phyloP scores from a whole-genome alignment of 1,140 invertebrate genomes.

The Melitaea cinxia region DNA sequence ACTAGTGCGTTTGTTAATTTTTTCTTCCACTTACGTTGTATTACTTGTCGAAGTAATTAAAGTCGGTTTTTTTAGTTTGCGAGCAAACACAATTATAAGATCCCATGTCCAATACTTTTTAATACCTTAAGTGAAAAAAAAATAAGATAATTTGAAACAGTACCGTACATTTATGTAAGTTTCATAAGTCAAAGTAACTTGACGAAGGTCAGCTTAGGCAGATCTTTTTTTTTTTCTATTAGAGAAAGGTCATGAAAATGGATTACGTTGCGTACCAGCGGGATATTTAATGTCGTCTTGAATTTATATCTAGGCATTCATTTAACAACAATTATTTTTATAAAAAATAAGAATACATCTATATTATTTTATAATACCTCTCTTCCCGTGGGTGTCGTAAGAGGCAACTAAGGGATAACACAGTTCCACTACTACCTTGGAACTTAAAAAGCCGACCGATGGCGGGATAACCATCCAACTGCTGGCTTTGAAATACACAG shows the following conservation, averaged over 20 bases:
- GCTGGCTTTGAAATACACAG: too few species aligned
- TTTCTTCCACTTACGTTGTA: too few species aligned
- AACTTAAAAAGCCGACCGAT: too few species aligned
- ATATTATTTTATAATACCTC: not conserved
- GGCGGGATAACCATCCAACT: too few species aligned
- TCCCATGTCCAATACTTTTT: too few species aligned
- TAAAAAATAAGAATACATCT: not conserved
- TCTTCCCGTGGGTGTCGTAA: too few species aligned
- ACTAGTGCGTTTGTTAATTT: too few species aligned
- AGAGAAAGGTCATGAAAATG: not conserved
- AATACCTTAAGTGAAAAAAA: not conserved
- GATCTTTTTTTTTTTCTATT: constrained; percentile 9
- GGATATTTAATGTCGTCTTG: not conserved
- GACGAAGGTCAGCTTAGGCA: not conserved
- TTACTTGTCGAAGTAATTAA: too few species aligned
- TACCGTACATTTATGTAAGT: not conserved
- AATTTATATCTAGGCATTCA: not conserved
- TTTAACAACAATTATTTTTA: not conserved
- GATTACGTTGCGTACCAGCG: not conserved
- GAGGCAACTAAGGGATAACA: too few species aligned
- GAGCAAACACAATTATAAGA: too few species aligned
- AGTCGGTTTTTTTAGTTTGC: too few species aligned
- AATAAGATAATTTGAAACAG: not conserved
- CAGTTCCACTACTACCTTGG: too few species aligned
- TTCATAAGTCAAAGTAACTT: not conserved